Evolutionary conservation across 2,797 vertebrate species (phyloP).

Genomic region (Enteromius radiatus): DNA sequence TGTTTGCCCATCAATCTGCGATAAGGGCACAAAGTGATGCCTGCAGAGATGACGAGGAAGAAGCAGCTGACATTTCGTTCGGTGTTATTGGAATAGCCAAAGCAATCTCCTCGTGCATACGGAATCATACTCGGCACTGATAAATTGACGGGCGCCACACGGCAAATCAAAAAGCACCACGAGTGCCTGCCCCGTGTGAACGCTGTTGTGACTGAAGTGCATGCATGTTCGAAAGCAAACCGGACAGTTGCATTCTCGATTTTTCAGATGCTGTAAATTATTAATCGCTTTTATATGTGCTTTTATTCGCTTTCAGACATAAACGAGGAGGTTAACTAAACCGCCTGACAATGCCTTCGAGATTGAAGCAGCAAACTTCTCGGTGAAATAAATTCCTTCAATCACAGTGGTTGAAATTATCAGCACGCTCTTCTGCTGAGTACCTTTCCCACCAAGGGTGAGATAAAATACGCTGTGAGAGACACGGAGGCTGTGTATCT

Average conservation of each 20-base stretch:
- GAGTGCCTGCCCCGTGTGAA: slow-evolving; percentile 26
- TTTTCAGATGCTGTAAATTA: slow-evolving; percentile 48
- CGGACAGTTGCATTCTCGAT: neutral
- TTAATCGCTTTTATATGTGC: slow-evolving; percentile 21
- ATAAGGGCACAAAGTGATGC: slow-evolving; percentile 45
- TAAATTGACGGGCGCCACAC: slow-evolving; percentile 56
- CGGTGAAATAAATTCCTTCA: slow-evolving; percentile 21
- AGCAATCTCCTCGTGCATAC: slow-evolving; percentile 60
- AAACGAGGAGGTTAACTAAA: slow-evolving; percentile 27
- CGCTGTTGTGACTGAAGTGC: slow-evolving; percentile 29
- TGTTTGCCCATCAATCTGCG: slow-evolving; percentile 37
- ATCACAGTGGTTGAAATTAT: slow-evolving; percentile 30
- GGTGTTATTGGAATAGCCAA: slow-evolving; percentile 58
- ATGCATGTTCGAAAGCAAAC: slow-evolving; percentile 6
- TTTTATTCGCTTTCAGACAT: slow-evolving; percentile 5
- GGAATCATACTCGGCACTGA: slow-evolving; percentile 60
- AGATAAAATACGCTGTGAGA: slow-evolving; percentile 39
- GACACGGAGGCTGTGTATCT: slow-evolving; percentile 35
- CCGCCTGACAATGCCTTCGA: slow-evolving; percentile 16
- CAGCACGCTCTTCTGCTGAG: slow-evolving; percentile 16
- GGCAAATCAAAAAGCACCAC: slow-evolving; percentile 62
- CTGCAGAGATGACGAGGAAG: slow-evolving; percentile 34
- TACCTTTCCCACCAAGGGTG: slow-evolving; percentile 8
- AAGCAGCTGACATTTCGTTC: slow-evolving; percentile 58
- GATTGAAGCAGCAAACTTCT: slow-evolving; percentile 14